Evolutionary conservation across 2,113 vertebrate species (phyloP), one percentile per base, ranked within the genome.

Genomic region (Cygnus buccinator): DNA sequence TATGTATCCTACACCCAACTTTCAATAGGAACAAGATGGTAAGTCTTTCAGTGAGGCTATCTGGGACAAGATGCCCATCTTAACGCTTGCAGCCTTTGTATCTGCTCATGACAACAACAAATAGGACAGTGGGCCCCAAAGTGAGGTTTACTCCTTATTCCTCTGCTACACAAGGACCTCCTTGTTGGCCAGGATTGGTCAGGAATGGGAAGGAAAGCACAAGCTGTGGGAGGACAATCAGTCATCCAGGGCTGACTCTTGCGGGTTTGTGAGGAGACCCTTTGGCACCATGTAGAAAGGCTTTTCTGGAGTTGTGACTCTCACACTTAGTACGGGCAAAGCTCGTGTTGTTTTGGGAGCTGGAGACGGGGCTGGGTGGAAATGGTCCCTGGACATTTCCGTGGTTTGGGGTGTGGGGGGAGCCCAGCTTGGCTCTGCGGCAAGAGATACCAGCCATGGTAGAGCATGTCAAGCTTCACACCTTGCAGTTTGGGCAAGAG

Each of bases 371-470:
- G 4, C 3, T 74, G n/a, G 5, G 18, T 50, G 66, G 48, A 84
- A 93, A 19, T 4, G n/a, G 63, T 35, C n/a, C 59, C 28, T 33
- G 35, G 20, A 65, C 33, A 33, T 17, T 33, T 11, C 48, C 35
- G 19, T 0, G 0, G 15, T n/a, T 80, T 22, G 37, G 29, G 13
- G 9, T 3, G 1, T 6, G 3, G 3, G 10, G 22, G 8, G 12
- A 81, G 25, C 9, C 37, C 48, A 61, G 18, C 4, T 5, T 67
- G 29, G 19, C 48, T 90, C 12, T 46, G 10, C 39, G 37, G 50
- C 39, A 7, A 41, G 25, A 50, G 12, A 11, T 13, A 55, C n/a
- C 19, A 33, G 21, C 16, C 0, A 0, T 6, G 29, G 37, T 13
- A 28, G 26, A 61, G n/a, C n/a, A n/a, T 13, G 31, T 37, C 16